Evolutionary conservation across 2,797 vertebrate species (phyloP).

Genomic region (Sebastolobus alascanus): DNA sequence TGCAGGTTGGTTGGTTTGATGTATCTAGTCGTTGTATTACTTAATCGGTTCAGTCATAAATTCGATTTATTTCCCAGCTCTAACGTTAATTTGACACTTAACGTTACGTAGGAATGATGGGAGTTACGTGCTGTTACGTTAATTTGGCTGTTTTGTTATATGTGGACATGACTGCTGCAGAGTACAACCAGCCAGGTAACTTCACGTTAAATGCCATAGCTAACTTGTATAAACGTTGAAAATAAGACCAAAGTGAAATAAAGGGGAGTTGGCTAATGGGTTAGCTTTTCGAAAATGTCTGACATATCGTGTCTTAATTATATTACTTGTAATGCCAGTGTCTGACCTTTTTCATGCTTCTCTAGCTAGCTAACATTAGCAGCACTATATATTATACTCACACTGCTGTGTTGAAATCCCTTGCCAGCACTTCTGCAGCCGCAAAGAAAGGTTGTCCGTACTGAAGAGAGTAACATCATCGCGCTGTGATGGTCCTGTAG

Average conservation of each 20-base stretch:
- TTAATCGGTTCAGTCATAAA: not conserved
- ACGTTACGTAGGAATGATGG: not conserved
- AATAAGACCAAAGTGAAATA: not conserved
- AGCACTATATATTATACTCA: conserved; percentile 63
- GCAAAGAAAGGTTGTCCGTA: conserved; percentile 68
- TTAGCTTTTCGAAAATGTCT: not conserved
- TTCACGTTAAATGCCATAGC: not conserved
- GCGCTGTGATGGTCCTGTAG: not conserved
- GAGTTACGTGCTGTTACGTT: not conserved
- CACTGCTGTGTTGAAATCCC: conserved; percentile 66
- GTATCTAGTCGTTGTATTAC: not conserved
- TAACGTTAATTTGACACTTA: not conserved
- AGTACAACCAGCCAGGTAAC: not conserved
- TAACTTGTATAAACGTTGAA: not conserved
- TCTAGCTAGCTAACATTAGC: conserved; percentile 21
- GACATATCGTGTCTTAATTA: too few species aligned
- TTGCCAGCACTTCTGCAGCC: conserved; percentile 68
- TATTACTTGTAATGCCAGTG: too few species aligned
- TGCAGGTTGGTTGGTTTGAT: not conserved
- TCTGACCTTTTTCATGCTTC: conserved; percentile 48
- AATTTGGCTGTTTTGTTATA: not conserved
- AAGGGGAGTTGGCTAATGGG: accelerated
- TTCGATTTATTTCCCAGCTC: too few species aligned
- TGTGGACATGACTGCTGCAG: conserved; percentile 29
- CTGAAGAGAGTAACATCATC: conserved; percentile 73